These are phyloP conservation scores for Andrena hattorfiana DNA, from an alignment of 2,888 invertebrate genomes.

Conservation along the genomic window DNA sequence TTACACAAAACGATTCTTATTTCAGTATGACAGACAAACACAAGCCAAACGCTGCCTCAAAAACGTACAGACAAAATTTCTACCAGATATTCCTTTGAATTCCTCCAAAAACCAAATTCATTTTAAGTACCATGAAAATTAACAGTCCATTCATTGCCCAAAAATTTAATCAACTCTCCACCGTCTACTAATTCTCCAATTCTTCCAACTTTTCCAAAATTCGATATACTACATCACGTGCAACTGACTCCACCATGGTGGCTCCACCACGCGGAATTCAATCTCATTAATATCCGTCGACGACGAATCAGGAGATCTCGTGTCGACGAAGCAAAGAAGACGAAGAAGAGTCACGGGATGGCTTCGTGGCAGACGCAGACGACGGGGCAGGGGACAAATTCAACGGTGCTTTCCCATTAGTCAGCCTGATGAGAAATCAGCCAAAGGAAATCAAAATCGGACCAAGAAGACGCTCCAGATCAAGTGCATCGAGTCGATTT, in stretches of 20 bases:
- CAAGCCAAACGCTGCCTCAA: too few species aligned
- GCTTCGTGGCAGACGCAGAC: not conserved
- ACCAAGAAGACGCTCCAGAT: slow-evolving; percentile 37
- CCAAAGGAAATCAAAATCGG: slow-evolving; percentile 69
- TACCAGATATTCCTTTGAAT: too few species aligned
- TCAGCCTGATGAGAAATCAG: slow-evolving; percentile 73
- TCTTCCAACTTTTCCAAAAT: not conserved
- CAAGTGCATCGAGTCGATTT: slow-evolving; percentile 37
- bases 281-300: slow-evolving; percentile 50
- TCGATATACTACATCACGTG: not conserved
- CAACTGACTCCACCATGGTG: not conserved
- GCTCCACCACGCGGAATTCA: slow-evolving; percentile 9
- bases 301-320: slow-evolving; percentile 28
- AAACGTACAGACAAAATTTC: too few species aligned
- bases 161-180: not conserved
- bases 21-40: too few species aligned
- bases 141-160: too few species aligned
- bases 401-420: slow-evolving; percentile 69
- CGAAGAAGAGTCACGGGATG: not conserved
- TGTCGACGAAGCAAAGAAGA: slow-evolving; percentile 35
- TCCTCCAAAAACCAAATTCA: too few species aligned
- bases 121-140: too few species aligned
- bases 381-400: slow-evolving; percentile 42
- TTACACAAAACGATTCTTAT: too few species aligned
- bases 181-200: not conserved